Evolutionary conservation across 2,113 vertebrate species (phyloP).

Genomic region (Bubo bubo): DNA sequence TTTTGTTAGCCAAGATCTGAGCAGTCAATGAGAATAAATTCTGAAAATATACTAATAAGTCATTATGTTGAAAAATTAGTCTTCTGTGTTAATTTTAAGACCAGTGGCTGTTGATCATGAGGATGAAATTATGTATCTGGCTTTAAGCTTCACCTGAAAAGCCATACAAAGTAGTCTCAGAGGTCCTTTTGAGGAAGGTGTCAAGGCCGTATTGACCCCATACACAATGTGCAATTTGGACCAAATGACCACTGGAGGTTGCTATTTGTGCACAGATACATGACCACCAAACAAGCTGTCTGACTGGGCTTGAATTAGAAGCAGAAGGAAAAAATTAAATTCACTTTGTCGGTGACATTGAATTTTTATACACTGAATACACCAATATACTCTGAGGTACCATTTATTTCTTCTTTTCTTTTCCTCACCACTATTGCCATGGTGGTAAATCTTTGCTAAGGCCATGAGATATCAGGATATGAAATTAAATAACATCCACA

Average conservation of each 20-base stretch:
- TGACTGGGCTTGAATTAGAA: not conserved
- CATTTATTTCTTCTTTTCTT: not conserved
- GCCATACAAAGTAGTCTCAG: not conserved
- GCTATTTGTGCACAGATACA: conserved; percentile 2
- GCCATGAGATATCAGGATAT: not conserved
- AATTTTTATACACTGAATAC: not conserved
- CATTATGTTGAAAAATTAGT: not conserved
- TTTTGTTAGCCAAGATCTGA: not conserved
- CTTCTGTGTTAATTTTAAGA: not conserved
- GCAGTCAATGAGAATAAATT: not conserved
- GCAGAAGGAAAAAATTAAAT: not conserved
- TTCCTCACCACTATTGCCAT: not conserved
- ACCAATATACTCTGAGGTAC: not conserved
- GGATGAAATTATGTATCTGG: not conserved
- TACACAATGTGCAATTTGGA: not conserved
- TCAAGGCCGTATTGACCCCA: not conserved
- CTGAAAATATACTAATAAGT: not conserved
- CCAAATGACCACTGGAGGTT: conserved; percentile 24
- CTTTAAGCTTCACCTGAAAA: not conserved
- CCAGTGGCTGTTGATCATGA: not conserved
- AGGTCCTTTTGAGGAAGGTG: not conserved
- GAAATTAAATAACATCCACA: not conserved
- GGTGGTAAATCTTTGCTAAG: not conserved
- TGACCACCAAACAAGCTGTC: not conserved
- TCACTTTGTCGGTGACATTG: not conserved